Evolutionary conservation across 2,113 vertebrate genomes (phyloP).

Genomic region (Clupea harengus): DNA sequence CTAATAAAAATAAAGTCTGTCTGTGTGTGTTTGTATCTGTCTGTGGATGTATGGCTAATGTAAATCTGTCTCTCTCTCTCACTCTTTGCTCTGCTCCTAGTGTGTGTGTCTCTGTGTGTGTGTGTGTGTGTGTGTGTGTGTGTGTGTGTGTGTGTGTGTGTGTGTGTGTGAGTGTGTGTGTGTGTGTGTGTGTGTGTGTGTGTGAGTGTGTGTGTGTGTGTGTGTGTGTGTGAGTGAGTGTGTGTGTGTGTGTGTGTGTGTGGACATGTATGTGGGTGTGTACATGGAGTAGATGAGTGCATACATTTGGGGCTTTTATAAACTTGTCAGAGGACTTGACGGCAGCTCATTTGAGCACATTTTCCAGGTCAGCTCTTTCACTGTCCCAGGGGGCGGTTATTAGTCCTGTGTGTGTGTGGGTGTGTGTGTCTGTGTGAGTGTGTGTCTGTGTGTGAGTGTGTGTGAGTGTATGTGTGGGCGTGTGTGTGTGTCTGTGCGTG

Average conservation of each 20-base stretch:
- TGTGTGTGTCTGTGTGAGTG: conserved; percentile 3
- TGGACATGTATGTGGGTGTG: conserved; percentile 32
- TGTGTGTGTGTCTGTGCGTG: background rate
- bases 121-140: background rate
- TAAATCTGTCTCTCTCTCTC: background rate
- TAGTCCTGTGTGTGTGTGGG: background rate
- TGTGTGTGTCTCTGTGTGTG: background rate
- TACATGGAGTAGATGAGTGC: conserved; percentile 21
- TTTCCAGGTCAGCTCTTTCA: conserved; percentile 1
- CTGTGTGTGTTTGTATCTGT: background rate
- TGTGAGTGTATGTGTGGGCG: background rate
- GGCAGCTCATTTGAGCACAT: background rate
- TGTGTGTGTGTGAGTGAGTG: background rate
- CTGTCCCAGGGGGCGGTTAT: background rate
- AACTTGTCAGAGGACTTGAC: background rate
- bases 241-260: background rate
- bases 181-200: too few species aligned
- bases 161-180: background rate
- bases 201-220: background rate
- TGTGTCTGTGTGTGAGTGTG: background rate
- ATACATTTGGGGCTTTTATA: background rate
- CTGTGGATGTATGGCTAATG: too few species aligned
- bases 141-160: background rate
- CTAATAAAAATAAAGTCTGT: background rate
- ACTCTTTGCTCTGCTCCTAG: background rate